Evolutionary conservation across 2,113 vertebrate genomes (phyloP), one percentile per base, ranked within the genome.

Genomic region (Ctenomys sociabilis): DNA sequence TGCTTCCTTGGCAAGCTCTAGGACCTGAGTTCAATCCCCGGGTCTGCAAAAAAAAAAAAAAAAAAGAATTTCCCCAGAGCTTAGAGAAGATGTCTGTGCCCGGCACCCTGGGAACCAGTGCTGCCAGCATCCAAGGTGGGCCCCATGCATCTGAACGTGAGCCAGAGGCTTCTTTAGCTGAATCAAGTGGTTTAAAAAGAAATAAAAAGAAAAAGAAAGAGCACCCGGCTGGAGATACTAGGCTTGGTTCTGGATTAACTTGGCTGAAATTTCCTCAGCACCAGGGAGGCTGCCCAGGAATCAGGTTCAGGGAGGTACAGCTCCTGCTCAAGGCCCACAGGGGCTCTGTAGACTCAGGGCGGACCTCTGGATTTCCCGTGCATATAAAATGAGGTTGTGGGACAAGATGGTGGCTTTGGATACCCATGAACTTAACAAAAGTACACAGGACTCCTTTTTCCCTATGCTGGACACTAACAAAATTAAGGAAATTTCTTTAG

Each of bases 401-500:
- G 72, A 43, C 52, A 3, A 35, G 57, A 7, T 1, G 19, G 57
- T 24, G 1, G 57, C 45, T 35, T 24, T 32, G 70, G 13, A 21
- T 28, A 5, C 6, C 19, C 0, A 0, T 75, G 89, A 40, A 3
- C 49, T 49, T 73, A 32, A 77, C 7, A 45, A 7, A 66, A 21
- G 13, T 75, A 8, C 13, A 14, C 0, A 80, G 84, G 75, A 97
- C 57, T 49, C 81, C 86, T 13, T 13, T 68, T 82, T 90, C 80
- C 86, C 57, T 64, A 81, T 66, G 81, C 35, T 90, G 75, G 86
- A 37, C 72, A 54, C 78, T 89, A 85, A 54, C 49, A 83, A 93
- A 91, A 14, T 52, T 3, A 83, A 93, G 77, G 75, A 84, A 91
- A 85, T 85, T 83, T 96, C 91, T 95, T 75, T 87, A 64, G 57